Conservation (phyloP, 2,797 vertebrate species). For the Clarias fuscus region DNA sequence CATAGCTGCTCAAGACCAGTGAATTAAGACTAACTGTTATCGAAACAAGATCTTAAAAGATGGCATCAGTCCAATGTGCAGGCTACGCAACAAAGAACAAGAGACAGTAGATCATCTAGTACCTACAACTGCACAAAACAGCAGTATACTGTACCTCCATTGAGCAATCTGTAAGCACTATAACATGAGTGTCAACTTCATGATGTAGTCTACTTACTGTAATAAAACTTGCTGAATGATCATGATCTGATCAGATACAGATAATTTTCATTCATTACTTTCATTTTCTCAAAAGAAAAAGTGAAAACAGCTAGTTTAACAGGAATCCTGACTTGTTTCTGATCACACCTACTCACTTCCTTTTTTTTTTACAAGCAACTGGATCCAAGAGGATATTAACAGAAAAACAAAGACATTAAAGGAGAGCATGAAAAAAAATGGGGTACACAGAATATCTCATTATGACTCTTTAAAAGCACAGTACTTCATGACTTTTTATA, state of each 20-base stretch:
- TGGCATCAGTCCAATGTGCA: too few relatives aligned
- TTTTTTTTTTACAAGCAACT: background rate
- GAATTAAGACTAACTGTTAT: too few relatives aligned
- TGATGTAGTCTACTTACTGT: background rate
- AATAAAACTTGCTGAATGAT: background rate
- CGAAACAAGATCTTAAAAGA: too few relatives aligned
- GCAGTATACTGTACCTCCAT: too few relatives aligned
- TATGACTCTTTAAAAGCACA: background rate
- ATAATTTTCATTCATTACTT: background rate
- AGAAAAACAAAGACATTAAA: too few relatives aligned
- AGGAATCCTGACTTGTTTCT: background rate
- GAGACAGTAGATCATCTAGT: too few relatives aligned
- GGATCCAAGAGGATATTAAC: too few relatives aligned
- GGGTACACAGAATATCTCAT: background rate
- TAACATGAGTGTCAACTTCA: background rate
- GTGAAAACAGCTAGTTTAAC: background rate
- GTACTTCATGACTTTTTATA: background rate
- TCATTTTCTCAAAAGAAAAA: background rate
- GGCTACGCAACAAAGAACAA: too few relatives aligned
- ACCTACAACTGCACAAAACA: too few relatives aligned
- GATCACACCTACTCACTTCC: background rate
- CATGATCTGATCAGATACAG: background rate
- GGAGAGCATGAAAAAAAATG: background rate
- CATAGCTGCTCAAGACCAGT: too few relatives aligned
- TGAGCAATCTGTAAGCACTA: too few relatives aligned